Conservation (phyloP, 2,888 invertebrate species). For the Chloroclystis v-ata region DNA sequence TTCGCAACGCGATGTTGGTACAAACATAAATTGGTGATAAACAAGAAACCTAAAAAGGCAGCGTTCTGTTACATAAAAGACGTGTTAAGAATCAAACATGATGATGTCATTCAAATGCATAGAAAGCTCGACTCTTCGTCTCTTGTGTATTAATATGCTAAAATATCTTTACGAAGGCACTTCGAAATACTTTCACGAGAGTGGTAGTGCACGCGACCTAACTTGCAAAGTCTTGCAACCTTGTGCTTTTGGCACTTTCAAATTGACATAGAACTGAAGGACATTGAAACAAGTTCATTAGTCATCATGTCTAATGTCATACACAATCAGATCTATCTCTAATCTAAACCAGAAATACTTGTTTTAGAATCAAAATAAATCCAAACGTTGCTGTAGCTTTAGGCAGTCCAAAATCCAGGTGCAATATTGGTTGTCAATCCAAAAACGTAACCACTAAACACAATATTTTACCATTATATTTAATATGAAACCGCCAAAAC, state of each 20-base stretch:
- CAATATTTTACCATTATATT: constrained; percentile 42
- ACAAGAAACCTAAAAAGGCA: constrained; percentile 10
- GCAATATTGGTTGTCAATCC: constrained; percentile 37
- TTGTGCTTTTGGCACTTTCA: constrained; percentile 31
- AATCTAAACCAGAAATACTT: constrained; percentile 9
- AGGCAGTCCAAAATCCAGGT: constrained; percentile 31
- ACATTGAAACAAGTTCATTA: constrained; percentile 26
- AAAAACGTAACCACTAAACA: constrained; percentile 39
- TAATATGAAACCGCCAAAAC: constrained; percentile 22
- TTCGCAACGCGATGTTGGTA: no score
- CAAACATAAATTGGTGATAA: constrained; percentile 1
- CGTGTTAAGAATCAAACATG: constrained; percentile 32
- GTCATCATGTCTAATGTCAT: constrained; percentile 16
- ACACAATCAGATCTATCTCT: constrained; percentile 4
- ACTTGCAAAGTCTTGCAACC: constrained; percentile 48
- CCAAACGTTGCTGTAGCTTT: constrained; percentile 23
- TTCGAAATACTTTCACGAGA: constrained; percentile 74
- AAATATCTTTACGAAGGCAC: constrained; percentile 65
- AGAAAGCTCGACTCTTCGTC: constrained; percentile 62
- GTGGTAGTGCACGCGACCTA: constrained; percentile 60
- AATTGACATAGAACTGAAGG: constrained; percentile 25
- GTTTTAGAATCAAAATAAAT: constrained; percentile 14
- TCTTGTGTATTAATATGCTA: constrained; percentile 66
- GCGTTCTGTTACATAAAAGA: constrained; percentile 28
- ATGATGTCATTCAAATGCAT: constrained; percentile 47